Base-by-base conservation (phyloP, 1,140 invertebrate species). In the Nixonia krombeini region DNA sequence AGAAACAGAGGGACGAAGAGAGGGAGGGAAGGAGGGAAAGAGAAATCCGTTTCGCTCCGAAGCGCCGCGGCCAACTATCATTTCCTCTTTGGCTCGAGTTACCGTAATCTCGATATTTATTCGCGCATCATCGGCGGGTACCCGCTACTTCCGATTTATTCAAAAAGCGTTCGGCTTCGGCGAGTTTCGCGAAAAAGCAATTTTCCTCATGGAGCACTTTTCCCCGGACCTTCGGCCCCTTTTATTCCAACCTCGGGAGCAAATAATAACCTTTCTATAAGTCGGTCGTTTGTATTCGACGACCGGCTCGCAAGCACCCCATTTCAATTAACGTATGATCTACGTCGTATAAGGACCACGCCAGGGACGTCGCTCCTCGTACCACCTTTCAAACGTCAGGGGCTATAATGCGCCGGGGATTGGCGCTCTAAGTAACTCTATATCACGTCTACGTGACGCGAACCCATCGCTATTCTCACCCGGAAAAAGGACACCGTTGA, bases 301-400 rank as follows among this genome's bases (percentile, higher is more conserved):
- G 70, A 78, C 73, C 74, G 59, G 62, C 81, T 74, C 70, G 41
- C 63, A 33, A 72, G 67, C 76, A 74, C 81, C 83, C 84, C 75
- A 84, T 85, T 85, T 85, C 84, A 85, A 85, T 85, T 85, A 85
- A 85, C 83, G 84, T 83, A 85, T 85, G 84, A 85, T 85, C 80
- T 85, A 85, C 82, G 84, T 80, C 80, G 74, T 79, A 82, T 74
- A 79, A 80, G 80, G 74, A 76, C 61, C 58, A 68, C 42, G 72
- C 61, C 55, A 25, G 58, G 38, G 59, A 56, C 31, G 58, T 40
- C 28, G 56, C 56, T 52, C 37, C 61, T 45, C 26, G 70, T 67
- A 62, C 63, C 78, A 83, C 79, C 79, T 83, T 82, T 82, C 80
- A 75, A 83, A 77, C 74, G 61, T 70, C 55, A 58, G 73, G 33